Evolutionary conservation across 2,113 vertebrate species (phyloP).

Genomic region (Grammomys dolichurus): DNA sequence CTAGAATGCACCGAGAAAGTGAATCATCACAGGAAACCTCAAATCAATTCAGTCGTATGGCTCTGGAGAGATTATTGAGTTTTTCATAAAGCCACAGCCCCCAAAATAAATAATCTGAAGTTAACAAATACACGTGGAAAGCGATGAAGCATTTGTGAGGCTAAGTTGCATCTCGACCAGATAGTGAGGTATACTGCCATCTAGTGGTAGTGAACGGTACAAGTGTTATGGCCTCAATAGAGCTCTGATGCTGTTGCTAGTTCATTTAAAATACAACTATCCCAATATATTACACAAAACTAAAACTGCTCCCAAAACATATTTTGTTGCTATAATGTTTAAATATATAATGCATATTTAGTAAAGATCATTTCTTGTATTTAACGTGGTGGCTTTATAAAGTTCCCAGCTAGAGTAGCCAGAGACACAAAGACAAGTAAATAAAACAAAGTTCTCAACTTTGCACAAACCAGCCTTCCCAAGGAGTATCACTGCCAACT

Average conservation of each 20-base stretch:
- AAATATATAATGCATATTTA: conserved; percentile 8
- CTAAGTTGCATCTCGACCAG: conserved; percentile 25
- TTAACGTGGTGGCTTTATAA: conserved; percentile 12
- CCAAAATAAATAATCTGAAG: conserved; percentile 63
- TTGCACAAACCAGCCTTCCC: background rate
- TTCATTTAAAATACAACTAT: background rate
- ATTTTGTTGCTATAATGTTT: background rate
- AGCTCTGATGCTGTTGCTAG: background rate
- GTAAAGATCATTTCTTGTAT: background rate
- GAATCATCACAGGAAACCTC: conserved; percentile 57
- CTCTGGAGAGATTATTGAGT: conserved; percentile 62
- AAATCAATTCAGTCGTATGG: conserved; percentile 53
- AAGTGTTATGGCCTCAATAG: rapidly evolving
- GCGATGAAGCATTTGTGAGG: conserved; percentile 46
- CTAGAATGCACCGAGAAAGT: conserved; percentile 20
- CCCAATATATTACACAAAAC: background rate
- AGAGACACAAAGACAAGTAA: background rate
- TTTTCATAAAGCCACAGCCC: conserved; percentile 64
- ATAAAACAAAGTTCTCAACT: background rate
- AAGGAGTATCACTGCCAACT: background rate
- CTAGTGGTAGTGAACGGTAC: conserved; percentile 67
- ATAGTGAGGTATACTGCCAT: conserved; percentile 55
- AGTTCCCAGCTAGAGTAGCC: background rate
- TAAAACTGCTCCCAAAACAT: background rate
- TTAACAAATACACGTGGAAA: conserved; percentile 69